Conservation (phyloP, 2,797 vertebrate genomes). For the Manis pentadactyla region DNA sequence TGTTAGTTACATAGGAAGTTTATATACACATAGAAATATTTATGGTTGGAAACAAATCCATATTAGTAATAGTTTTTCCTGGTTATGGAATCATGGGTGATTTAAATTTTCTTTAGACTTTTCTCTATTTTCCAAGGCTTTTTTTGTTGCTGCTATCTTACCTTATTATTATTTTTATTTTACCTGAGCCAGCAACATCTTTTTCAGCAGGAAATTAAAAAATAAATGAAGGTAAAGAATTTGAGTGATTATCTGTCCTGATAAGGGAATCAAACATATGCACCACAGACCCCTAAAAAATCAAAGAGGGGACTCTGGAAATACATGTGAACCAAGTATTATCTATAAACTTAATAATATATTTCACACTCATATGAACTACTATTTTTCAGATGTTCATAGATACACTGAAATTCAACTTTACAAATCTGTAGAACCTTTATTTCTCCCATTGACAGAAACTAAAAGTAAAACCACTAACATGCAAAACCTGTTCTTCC, state of each 20-base stretch:
- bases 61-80: constrained; percentile 6
- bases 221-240: not conserved
- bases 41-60: not conserved
- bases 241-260: constrained; percentile 17
- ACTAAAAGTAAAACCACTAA: not conserved
- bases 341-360: not conserved
- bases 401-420: not conserved
- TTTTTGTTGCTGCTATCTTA: not conserved
- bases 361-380: constrained; percentile 13
- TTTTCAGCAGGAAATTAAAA: constrained; percentile 43
- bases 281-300: not conserved
- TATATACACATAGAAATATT: not conserved
- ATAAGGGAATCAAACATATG: not conserved
- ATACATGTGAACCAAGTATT: not conserved
- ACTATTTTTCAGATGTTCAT: constrained; percentile 29
- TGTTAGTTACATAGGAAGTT: not conserved
- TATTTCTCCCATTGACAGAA: not conserved
- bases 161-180: constrained; percentile 17
- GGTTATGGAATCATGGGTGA: constrained; percentile 2
- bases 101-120: constrained; percentile 23
- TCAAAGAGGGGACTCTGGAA: not conserved
- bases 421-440: not conserved
- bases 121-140: constrained; percentile 31
- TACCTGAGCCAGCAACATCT: not conserved
- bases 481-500: not conserved